Percentiles rank a stretch among this genome's conserved stretches.
phyloP scores from a whole-genome alignment of 1,140 invertebrate species.

The Medauroidea extradentata region DNA sequence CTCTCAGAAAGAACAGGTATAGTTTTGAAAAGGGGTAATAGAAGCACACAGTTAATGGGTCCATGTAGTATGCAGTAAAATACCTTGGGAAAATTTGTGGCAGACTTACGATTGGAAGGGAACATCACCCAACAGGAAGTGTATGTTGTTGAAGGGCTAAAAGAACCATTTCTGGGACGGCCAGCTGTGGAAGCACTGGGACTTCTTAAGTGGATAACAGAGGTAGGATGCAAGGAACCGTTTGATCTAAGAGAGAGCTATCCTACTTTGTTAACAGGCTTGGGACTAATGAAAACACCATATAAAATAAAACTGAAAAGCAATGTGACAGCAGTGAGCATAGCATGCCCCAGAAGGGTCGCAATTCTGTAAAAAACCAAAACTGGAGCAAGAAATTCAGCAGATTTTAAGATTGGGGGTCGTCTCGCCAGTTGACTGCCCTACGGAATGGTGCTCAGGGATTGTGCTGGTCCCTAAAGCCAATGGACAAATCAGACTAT shows the following conservation, averaged over 20 bases:
- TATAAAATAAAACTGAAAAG: conserved; percentile 1
- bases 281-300: not conserved
- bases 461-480: conserved; percentile 41
- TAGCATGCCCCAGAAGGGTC: conserved; percentile 26
- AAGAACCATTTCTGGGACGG: not conserved
- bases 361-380: conserved; percentile 29
- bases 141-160: not conserved
- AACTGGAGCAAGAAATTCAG: conserved; percentile 27
- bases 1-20: not conserved
- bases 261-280: conserved; percentile 1
- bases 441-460: conserved; percentile 40
- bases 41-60: not conserved
- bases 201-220: not conserved
- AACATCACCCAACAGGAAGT: not conserved
- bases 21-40: not conserved
- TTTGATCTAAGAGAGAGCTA: not conserved
- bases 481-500: conserved; percentile 36
- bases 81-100: not conserved
- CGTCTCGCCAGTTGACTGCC: conserved; percentile 32
- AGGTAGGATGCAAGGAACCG: not conserved
- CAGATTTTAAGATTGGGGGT: conserved; percentile 23
- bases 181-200: not conserved
- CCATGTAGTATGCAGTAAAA: not conserved
- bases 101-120: not conserved
- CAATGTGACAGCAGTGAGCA: not conserved